Conservation (phyloP, 2,113 vertebrate genomes). For the Grallaria varia region DNA sequence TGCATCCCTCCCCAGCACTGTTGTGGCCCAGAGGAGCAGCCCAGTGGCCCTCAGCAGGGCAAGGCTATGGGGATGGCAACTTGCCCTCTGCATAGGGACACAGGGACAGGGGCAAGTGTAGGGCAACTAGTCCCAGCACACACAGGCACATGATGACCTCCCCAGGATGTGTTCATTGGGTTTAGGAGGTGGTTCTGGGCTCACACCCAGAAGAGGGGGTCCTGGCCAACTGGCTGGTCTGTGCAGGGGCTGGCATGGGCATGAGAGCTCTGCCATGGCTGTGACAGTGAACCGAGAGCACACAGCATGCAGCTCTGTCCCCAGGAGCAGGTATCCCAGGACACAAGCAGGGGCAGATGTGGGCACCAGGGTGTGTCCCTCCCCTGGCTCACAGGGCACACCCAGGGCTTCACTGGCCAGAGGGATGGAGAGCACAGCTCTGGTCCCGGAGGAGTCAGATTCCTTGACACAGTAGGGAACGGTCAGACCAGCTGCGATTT, state of each 20-base stretch:
- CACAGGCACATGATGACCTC: background rate
- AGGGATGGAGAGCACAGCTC: background rate
- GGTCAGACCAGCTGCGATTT: background rate
- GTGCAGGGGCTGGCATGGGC: background rate
- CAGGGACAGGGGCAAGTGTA: background rate
- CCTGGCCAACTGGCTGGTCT: background rate
- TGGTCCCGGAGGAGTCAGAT: background rate
- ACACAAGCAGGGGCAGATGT: rapidly evolving
- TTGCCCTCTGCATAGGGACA: background rate
- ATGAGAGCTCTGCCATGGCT: rapidly evolving
- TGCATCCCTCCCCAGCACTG: background rate
- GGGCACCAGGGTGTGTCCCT: background rate
- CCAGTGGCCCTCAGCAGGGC: background rate
- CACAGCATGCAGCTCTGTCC: background rate
- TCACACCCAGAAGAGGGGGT: background rate
- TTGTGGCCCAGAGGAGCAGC: background rate
- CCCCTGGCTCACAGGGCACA: background rate
- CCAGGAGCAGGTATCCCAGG: background rate
- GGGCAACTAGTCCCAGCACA: background rate
- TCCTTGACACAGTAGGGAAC: background rate
- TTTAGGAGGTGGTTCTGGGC: background rate
- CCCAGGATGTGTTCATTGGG: rapidly evolving
- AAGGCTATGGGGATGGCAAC: background rate
- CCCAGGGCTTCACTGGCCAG: background rate
- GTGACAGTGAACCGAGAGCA: background rate